phyloP scores from a whole-genome alignment of 2,797 vertebrate genomes.

The Telmatherina bonti region DNA sequence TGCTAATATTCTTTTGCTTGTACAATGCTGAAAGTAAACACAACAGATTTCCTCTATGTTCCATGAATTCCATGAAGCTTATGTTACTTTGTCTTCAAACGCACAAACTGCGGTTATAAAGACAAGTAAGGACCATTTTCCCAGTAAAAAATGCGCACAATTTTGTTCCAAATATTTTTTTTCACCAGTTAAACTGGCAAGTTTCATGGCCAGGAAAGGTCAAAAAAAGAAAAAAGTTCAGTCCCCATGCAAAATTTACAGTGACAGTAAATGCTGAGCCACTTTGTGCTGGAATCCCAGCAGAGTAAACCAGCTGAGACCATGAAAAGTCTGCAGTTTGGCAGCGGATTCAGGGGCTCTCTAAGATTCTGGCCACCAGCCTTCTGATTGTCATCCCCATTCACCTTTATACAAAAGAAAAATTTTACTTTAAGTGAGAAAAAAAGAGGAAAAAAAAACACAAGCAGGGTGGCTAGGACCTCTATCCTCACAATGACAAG shows the following conservation, averaged over 20 bases:
- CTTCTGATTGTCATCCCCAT: neutral
- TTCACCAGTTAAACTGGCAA: neutral
- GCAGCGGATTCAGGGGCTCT: slow-evolving; percentile 18
- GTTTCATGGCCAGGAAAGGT: neutral
- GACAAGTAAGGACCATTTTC: too few species aligned
- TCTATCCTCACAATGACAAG: neutral
- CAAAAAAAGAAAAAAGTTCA: neutral
- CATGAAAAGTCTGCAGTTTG: slow-evolving; percentile 1
- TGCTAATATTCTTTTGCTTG: neutral
- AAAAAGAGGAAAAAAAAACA: neutral
- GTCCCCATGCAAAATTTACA: neutral
- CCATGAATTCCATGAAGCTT: too few species aligned
- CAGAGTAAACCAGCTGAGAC: slow-evolving; percentile 5
- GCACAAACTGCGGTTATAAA: too few species aligned
- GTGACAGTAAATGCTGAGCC: neutral
- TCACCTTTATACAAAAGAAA: slow-evolving; percentile 12
- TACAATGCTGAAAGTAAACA: too few species aligned
- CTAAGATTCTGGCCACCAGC: slow-evolving; percentile 2
- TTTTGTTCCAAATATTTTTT: neutral
- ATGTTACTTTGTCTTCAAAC: too few species aligned
- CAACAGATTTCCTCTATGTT: too few species aligned
- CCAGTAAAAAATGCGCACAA: too few species aligned
- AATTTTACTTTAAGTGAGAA: neutral
- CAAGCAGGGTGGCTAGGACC: slow-evolving; percentile 5
- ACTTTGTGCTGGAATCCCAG: slow-evolving; percentile 2